Percentiles rank a stretch among this genome's conserved stretches.
These are phyloP conservation scores for Danaus chrysippus DNA, from an alignment of 2,888 invertebrate species.

Conservation along the genomic window DNA sequence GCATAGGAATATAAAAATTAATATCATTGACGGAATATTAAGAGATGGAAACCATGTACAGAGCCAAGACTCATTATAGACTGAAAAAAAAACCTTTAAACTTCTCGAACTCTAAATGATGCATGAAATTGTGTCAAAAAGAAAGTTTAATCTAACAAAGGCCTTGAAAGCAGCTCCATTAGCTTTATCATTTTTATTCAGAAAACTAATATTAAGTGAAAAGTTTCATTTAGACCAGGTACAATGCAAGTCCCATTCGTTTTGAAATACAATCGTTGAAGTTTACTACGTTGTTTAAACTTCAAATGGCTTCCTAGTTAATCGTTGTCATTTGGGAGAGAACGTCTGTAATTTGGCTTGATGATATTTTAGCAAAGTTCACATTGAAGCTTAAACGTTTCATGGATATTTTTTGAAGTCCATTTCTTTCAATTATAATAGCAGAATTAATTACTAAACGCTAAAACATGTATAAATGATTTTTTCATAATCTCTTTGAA, in stretches of 20 bases:
- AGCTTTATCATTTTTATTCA: constrained; percentile 31
- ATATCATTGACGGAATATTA: too few species aligned
- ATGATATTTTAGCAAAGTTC: constrained; percentile 59
- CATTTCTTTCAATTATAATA: constrained; percentile 5
- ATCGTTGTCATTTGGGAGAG: constrained; percentile 66
- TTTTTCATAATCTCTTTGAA: too few species aligned
- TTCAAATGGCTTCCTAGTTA: constrained; percentile 70
- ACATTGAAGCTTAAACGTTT: constrained; percentile 25
- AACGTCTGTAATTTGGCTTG: constrained; percentile 51
- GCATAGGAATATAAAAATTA: too few species aligned
- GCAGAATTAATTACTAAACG: not conserved
- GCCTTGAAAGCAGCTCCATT: constrained; percentile 19
- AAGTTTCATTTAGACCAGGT: constrained; percentile 46
- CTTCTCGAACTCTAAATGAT: constrained; percentile 4
- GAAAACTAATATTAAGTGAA: constrained; percentile 44
- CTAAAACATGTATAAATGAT: too few species aligned
- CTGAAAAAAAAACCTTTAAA: not conserved
- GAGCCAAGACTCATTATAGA: not conserved
- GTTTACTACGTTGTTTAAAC: constrained; percentile 65
- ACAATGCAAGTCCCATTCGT: constrained; percentile 59
- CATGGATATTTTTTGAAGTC: constrained; percentile 8
- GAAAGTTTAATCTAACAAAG: constrained; percentile 13
- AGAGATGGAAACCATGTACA: too few species aligned
- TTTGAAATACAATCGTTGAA: constrained; percentile 59
- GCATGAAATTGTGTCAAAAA: constrained; percentile 7